Percentiles rank a stretch among this genome's conserved stretches.
phyloP scores from a whole-genome alignment of 2,113 vertebrate species.

The Sander lucioperca region DNA sequence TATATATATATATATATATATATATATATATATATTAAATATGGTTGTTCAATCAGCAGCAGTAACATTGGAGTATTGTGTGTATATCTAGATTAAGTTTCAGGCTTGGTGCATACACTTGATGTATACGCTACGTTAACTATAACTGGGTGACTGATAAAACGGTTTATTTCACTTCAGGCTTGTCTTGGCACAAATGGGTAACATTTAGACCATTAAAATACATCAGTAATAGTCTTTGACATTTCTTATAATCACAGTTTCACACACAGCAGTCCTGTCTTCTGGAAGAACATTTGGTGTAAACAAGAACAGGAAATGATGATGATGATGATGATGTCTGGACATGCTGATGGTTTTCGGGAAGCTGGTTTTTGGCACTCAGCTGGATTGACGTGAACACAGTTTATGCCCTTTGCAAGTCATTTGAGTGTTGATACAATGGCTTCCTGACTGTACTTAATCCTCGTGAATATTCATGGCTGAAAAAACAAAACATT shows the following conservation, averaged over 20 bases:
- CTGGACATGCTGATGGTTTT: slow-evolving; percentile 27
- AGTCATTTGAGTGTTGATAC: slow-evolving; percentile 37
- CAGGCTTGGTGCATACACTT: not conserved
- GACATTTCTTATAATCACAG: slow-evolving; percentile 35
- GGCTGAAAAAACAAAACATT: not conserved
- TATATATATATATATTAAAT: no score
- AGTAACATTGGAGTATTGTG: not conserved
- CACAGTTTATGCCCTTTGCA: slow-evolving; percentile 18
- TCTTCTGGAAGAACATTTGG: slow-evolving; percentile 29
- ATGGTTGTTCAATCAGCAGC: not conserved
- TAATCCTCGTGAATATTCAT: slow-evolving; percentile 1
- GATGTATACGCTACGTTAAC: not conserved
- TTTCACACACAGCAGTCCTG: slow-evolving; percentile 11
- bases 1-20: no score
- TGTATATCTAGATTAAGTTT: not conserved
- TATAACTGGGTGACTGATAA: not conserved
- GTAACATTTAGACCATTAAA: slow-evolving; percentile 20
- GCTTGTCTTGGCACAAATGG: slow-evolving; percentile 29
- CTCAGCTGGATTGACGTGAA: not conserved
- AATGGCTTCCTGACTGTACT: not conserved
- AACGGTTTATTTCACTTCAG: slow-evolving; percentile 13
- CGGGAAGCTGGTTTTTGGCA: slow-evolving; percentile 20
- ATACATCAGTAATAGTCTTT: slow-evolving; percentile 18
- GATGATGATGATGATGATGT: slow-evolving; percentile 46
- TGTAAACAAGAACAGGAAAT: slow-evolving; percentile 82